A percentile compares a stretch with the other conserved stretches of the same genome.
These are phyloP conservation scores for Papilio polyxenes DNA, from an alignment of 1,140 invertebrate species.

Conservation along the genomic window DNA sequence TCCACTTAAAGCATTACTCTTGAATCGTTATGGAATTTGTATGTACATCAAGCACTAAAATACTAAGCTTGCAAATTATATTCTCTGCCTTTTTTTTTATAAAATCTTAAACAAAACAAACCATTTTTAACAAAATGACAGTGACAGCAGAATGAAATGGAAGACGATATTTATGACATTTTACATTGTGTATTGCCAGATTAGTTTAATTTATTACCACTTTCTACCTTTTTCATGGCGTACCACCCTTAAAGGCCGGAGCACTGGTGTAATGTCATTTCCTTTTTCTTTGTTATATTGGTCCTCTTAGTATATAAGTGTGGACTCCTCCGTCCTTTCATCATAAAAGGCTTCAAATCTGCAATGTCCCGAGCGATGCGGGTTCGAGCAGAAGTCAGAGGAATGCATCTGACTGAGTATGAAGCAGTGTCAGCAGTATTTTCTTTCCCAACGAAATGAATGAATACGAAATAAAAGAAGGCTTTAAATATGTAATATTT, in stretches of 20 bases:
- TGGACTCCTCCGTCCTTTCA: too few relatives aligned
- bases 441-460: background rate
- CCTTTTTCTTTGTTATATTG: too few relatives aligned
- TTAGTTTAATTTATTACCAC: background rate
- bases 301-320: too few relatives aligned
- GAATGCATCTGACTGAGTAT: background rate
- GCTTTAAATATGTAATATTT: slow-evolving; percentile 81
- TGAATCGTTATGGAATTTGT: background rate
- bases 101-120: background rate
- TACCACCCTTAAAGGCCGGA: too few relatives aligned
- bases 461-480: slow-evolving; percentile 56
- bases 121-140: background rate
- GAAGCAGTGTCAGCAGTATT: background rate
- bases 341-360: too few relatives aligned
- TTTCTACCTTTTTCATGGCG: too few relatives aligned
- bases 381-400: background rate
- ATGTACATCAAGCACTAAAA: background rate
- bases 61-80: background rate
- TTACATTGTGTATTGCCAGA: background rate
- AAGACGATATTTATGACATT: background rate
- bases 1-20: slow-evolving; percentile 29
- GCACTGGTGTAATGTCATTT: too few relatives aligned
- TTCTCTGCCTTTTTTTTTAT: background rate
- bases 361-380: background rate
- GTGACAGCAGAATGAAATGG: background rate